Evolutionary conservation across 1,140 invertebrate genomes (phyloP).

Genomic region (Drosophila orena): DNA sequence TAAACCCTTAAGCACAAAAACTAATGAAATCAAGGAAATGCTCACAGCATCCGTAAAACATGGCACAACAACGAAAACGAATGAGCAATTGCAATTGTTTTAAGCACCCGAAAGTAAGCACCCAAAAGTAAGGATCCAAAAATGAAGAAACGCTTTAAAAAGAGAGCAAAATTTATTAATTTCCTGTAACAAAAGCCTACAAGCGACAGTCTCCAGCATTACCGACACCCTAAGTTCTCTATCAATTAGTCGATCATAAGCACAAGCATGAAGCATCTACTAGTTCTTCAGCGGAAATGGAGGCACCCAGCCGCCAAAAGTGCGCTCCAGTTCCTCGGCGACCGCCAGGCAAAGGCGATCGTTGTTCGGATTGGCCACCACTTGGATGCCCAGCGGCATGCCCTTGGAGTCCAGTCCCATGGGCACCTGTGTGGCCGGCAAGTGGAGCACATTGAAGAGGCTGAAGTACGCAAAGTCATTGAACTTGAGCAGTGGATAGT

Average conservation of each 20-base stretch:
- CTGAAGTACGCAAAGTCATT: constrained; percentile 96
- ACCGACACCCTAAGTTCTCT: constrained; percentile 46
- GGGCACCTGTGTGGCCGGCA: constrained; percentile 93
- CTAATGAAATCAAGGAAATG: too few species aligned
- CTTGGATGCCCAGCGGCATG: constrained; percentile 92
- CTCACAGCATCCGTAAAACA: too few species aligned
- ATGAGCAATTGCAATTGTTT: not conserved
- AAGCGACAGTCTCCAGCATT: constrained; percentile 44
- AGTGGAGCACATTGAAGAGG: constrained; percentile 93
- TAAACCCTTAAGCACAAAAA: too few species aligned
- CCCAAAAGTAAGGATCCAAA: too few species aligned
- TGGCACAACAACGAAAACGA: not conserved
- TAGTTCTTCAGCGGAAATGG: constrained; percentile 84
- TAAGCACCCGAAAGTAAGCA: too few species aligned
- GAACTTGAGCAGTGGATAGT: constrained; percentile 91
- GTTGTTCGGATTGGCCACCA: constrained; percentile 91
- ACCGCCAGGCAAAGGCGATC: constrained; percentile 94
- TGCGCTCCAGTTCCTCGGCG: constrained; percentile 91
- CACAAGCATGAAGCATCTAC: constrained; percentile 5
- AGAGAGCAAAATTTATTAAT: constrained; percentile 21
- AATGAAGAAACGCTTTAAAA: not conserved
- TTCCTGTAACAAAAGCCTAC: constrained; percentile 29
- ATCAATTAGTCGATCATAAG: constrained; percentile 1
- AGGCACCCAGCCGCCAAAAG: constrained; percentile 93
- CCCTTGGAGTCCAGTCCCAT: constrained; percentile 90